Conservation (phyloP, 1,140 invertebrate species). For the Leptinotarsa undecemlineata region DNA sequence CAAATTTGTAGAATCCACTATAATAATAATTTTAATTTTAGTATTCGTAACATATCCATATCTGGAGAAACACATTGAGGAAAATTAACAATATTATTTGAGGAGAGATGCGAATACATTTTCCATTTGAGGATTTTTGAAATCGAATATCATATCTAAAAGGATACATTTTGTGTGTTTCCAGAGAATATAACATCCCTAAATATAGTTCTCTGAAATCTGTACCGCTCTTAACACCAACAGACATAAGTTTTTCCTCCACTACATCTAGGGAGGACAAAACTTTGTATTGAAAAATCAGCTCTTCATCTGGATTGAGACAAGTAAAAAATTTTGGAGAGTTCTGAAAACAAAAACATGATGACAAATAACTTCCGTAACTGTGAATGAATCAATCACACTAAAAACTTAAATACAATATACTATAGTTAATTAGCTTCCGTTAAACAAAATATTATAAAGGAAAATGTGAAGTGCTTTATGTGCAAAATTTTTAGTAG, state of each 20-base stretch:
- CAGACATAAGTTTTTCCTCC: constrained; percentile 80
- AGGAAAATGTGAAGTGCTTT: too few relatives aligned
- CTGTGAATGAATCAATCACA: background rate
- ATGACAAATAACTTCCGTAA: background rate
- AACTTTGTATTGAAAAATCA: constrained; percentile 90
- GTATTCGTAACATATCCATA: constrained; percentile 99
- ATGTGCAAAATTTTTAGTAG: too few relatives aligned
- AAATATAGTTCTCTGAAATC: constrained; percentile 88
- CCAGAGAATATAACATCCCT: constrained; percentile 90
- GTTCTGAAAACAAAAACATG: constrained; percentile 66
- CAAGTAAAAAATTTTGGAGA: constrained; percentile 87
- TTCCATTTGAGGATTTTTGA: too few relatives aligned
- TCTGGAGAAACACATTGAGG: constrained; percentile 59
- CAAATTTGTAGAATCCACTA: constrained; percentile 89
- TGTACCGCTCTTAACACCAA: constrained; percentile 65
- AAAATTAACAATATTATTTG: background rate
- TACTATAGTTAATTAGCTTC: background rate
- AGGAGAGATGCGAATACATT: too few relatives aligned
- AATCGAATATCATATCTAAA: constrained; percentile 31
- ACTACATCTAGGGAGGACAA: constrained; percentile 93
- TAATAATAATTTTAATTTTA: constrained; percentile 92
- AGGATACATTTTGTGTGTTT: constrained; percentile 94
- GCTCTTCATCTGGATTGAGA: constrained; percentile 71
- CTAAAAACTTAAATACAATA: background rate
- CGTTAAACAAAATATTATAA: background rate